These are phyloP conservation scores for Pteruthius melanotis DNA, from an alignment of 2,113 vertebrate species.

Conservation along the genomic window DNA sequence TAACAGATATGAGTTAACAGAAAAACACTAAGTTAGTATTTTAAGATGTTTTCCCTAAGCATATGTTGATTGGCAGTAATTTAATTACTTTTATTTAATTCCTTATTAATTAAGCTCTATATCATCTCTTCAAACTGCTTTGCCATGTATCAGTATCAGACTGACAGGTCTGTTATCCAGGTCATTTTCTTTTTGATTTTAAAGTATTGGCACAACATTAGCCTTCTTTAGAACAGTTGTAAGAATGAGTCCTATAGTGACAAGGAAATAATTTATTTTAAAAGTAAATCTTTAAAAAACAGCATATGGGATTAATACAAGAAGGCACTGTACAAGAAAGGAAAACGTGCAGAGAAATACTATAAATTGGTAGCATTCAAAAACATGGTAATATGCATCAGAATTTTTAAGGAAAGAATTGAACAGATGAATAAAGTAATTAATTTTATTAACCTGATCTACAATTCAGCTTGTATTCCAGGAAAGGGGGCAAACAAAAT, in stretches of 20 bases:
- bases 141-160: slow-evolving; percentile 1
- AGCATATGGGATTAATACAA: not conserved
- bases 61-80: slow-evolving; percentile 15
- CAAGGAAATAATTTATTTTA: not conserved
- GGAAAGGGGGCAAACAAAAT: not conserved
- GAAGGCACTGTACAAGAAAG: not conserved
- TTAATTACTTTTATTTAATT: slow-evolving; percentile 32
- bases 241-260: not conserved
- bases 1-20: not conserved
- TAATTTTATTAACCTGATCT: not conserved
- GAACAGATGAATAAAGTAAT: not conserved
- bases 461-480: not conserved
- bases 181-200: not conserved
- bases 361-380: not conserved
- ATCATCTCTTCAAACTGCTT: slow-evolving; percentile 24
- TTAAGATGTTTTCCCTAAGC: not conserved
- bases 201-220: not conserved
- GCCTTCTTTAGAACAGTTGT: not conserved
- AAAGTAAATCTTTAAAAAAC: not conserved
- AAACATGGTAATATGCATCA: not conserved
- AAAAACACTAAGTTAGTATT: slow-evolving; percentile 8
- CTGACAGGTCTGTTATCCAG: not conserved
- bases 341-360: not conserved
- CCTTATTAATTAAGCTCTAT: not conserved
- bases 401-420: not conserved